Conservation (phyloP, 2,888 invertebrate species). For the Mayetiola destructor region DNA sequence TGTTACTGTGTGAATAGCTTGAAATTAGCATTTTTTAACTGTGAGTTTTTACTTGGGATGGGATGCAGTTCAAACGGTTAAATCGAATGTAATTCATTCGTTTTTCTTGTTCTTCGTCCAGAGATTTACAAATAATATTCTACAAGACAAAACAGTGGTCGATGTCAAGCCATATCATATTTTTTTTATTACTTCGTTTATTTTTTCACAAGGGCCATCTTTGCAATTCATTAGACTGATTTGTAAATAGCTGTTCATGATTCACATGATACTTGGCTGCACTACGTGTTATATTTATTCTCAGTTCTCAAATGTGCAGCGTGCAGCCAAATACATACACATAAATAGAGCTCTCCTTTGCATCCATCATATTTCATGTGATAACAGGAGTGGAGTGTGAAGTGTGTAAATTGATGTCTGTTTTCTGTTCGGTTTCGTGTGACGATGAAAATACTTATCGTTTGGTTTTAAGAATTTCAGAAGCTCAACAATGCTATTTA, state of each 20-base stretch:
- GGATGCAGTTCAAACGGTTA: not conserved
- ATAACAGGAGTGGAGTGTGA: no score
- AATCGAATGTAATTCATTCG: conserved; percentile 2
- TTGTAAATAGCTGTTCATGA: conserved; percentile 5
- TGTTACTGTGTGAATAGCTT: no score
- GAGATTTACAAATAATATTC: not conserved
- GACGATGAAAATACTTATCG: no score
- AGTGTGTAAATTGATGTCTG: no score
- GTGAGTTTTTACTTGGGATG: no score
- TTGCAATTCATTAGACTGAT: conserved; percentile 5
- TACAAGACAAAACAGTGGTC: not conserved
- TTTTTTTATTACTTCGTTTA: not conserved
- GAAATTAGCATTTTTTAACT: no score
- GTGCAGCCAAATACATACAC: no score
- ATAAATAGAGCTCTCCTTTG: no score
- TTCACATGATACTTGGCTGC: not conserved
- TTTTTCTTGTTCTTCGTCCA: not conserved
- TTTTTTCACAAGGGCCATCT: not conserved
- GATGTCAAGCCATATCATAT: not conserved
- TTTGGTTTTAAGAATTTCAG: no score
- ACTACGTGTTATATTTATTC: not conserved
- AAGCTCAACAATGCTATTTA: no score
- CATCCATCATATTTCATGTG: no score
- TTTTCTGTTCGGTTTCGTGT: no score
- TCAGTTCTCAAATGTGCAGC: not conserved